phyloP scores from a whole-genome alignment of 2,797 vertebrate genomes.

The Cirrhinus molitorella region DNA sequence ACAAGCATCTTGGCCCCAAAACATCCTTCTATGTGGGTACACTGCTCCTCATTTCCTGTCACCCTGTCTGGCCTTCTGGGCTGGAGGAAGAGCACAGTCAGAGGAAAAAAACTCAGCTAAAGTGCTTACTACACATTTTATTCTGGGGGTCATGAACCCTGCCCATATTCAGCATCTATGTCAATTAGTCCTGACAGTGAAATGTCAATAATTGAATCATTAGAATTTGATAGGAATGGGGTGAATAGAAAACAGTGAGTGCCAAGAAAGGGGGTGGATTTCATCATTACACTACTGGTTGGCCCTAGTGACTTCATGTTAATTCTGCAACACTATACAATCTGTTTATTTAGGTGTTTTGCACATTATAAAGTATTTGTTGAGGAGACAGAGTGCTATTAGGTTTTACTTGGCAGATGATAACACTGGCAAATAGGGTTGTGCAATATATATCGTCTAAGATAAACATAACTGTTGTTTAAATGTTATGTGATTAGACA shows the following conservation, averaged over 20 bases:
- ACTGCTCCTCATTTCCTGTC: slow-evolving; percentile 19
- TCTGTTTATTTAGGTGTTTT: not conserved
- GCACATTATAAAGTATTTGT: not conserved
- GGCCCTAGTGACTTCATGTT: not conserved
- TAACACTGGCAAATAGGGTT: not conserved
- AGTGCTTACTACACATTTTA: slow-evolving; percentile 55
- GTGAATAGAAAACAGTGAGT: slow-evolving; percentile 1
- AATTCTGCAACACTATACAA: not conserved
- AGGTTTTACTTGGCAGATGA: not conserved
- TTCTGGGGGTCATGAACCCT: slow-evolving; percentile 25
- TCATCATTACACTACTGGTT: slow-evolving; percentile 1
- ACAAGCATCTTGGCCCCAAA: not conserved
- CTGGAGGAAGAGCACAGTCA: slow-evolving; percentile 35
- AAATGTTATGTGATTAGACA: too few relatives aligned
- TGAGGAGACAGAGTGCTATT: not conserved
- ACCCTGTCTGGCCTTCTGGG: slow-evolving; percentile 23
- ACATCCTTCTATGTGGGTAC: slow-evolving; percentile 12
- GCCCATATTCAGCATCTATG: slow-evolving; percentile 48
- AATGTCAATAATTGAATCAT: slow-evolving; percentile 57
- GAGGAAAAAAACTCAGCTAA: slow-evolving; percentile 13
- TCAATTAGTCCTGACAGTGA: slow-evolving; percentile 53
- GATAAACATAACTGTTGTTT: too few relatives aligned
- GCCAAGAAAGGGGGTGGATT: not conserved
- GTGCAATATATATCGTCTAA: too few relatives aligned
- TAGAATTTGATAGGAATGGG: not conserved